These are phyloP conservation scores for Halocaridina rubra DNA, from an alignment of 2,888 invertebrate genomes.

Conservation along the genomic window DNA sequence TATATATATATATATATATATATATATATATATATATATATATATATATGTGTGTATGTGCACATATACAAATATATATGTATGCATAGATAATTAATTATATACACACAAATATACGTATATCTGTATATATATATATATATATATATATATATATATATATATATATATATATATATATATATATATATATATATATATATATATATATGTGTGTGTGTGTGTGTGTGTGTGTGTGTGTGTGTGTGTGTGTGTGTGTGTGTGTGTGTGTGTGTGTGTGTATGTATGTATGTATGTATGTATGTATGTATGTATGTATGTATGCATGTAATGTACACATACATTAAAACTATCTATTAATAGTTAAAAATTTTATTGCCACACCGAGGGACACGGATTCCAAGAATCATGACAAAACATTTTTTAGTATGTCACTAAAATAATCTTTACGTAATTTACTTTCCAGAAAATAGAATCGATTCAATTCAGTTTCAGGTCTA, in stretches of 20 bases:
- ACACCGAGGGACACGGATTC: too few species aligned
- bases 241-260: neutral
- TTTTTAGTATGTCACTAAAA: too few species aligned
- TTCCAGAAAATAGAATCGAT: neutral
- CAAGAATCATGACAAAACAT: too few species aligned
- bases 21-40: constrained; percentile 1
- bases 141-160: neutral
- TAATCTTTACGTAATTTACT: neutral
- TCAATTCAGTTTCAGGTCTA: neutral
- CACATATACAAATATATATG: neutral
- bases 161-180: neutral
- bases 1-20: constrained; percentile 15
- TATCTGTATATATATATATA: neutral
- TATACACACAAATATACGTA: neutral
- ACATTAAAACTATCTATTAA: too few species aligned
- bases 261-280: neutral
- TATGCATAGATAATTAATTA: neutral
- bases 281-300: neutral
- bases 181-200: neutral
- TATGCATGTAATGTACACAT: neutral
- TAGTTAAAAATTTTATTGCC: too few species aligned
- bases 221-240: neutral
- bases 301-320: neutral
- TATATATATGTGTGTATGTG: neutral
- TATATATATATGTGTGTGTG: neutral